Conservation (phyloP, 2,113 vertebrate species). For the Progne subis region DNA sequence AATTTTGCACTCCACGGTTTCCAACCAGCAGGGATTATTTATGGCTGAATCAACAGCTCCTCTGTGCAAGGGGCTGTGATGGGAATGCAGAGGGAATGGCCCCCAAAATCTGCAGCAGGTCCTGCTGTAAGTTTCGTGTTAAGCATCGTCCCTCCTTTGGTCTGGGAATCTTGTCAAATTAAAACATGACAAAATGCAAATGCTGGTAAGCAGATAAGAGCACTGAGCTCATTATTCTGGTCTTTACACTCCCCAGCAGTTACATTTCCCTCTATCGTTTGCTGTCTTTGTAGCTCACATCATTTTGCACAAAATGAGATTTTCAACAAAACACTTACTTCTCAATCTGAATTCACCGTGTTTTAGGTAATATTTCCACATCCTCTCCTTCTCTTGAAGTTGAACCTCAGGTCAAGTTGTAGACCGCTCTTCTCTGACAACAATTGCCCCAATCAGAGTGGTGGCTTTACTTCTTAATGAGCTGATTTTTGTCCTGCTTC, state of each 20-base stretch:
- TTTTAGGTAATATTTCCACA: not conserved
- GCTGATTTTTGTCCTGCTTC: not conserved
- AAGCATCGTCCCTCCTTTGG: not conserved
- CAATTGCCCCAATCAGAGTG: not conserved
- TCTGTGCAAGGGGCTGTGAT: fast-evolving
- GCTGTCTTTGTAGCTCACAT: not conserved
- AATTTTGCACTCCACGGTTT: not conserved
- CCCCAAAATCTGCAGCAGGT: not conserved
- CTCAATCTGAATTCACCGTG: not conserved
- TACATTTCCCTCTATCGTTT: not conserved
- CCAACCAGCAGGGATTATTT: not conserved
- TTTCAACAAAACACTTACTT: slow-evolving; percentile 14
- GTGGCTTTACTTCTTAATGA: not conserved
- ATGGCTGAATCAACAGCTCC: not conserved
- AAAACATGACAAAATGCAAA: not conserved
- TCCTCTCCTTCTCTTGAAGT: not conserved
- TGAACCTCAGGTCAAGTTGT: not conserved
- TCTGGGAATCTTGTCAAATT: not conserved
- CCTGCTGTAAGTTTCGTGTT: not conserved
- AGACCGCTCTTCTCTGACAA: not conserved
- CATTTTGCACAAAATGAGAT: not conserved
- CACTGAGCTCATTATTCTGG: not conserved
- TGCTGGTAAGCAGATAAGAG: not conserved
- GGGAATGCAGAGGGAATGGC: not conserved
- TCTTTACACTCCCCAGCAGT: not conserved